A percentile compares a stretch with the other conserved stretches of the same genome.
These are phyloP conservation scores for Psittacara wagleri DNA, from an alignment of 2,113 vertebrate species.

Conservation along the genomic window DNA sequence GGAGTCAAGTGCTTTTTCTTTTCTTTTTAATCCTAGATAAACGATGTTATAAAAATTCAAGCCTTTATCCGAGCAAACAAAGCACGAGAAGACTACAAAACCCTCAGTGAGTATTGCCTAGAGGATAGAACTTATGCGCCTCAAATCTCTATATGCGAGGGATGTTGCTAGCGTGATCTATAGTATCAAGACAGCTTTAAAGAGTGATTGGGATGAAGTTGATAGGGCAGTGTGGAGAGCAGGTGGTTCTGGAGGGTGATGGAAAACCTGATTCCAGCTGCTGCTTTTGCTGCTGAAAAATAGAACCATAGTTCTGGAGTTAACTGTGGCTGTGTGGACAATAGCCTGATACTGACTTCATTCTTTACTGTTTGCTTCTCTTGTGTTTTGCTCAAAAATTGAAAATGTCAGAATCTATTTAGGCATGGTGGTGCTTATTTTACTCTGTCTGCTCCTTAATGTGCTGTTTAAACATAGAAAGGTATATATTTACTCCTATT, in stretches of 20 bases:
- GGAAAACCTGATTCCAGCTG: background rate
- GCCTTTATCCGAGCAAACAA: constrained; percentile 98
- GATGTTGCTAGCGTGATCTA: background rate
- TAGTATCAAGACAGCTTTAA: background rate
- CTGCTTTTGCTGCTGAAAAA: background rate
- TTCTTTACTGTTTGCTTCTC: background rate
- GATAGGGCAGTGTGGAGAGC: background rate
- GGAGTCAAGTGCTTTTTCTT: background rate
- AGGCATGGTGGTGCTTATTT: background rate
- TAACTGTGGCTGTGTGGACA: background rate
- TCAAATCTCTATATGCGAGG: background rate
- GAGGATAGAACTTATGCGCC: background rate
- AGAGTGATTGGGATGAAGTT: background rate
- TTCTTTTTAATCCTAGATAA: constrained; percentile 77
- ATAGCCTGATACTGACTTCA: background rate
- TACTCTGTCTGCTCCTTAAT: background rate
- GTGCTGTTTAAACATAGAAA: background rate
- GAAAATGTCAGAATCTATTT: background rate
- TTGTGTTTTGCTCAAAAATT: background rate
- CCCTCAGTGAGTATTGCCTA: constrained; percentile 87
- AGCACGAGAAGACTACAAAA: constrained; percentile 97
- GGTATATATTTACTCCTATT: background rate
- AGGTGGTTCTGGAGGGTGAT: background rate
- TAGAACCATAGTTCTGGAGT: background rate
- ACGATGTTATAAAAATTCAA: constrained; percentile 94